phyloP scores from a whole-genome alignment of 2,797 vertebrate genomes.

The Zalophus californianus region DNA sequence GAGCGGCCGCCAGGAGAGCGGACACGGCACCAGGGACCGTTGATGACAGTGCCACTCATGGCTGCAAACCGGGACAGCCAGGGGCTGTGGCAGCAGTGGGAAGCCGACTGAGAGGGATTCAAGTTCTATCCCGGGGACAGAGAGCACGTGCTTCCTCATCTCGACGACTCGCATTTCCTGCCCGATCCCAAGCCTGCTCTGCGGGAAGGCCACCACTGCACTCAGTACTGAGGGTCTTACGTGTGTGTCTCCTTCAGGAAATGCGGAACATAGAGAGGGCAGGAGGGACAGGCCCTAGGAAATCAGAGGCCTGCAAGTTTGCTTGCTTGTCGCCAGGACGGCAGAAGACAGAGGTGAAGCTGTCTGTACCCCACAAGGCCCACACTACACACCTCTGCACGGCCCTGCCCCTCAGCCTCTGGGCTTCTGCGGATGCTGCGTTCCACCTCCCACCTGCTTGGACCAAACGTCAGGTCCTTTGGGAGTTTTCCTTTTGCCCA shows the following conservation, averaged over 20 bases:
- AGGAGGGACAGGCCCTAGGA: background rate
- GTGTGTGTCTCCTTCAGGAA: background rate
- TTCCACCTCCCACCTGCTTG: background rate
- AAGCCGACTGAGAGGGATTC: too few species aligned
- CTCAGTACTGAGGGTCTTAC: background rate
- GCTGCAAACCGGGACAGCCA: background rate
- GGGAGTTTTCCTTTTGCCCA: background rate
- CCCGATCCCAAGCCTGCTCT: background rate
- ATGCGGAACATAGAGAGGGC: background rate
- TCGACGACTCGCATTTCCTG: background rate
- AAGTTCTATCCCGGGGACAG: background rate
- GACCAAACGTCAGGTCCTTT: background rate
- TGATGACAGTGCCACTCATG: rapidly evolving
- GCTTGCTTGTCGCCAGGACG: background rate
- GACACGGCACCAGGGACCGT: too few species aligned
- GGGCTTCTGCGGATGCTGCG: background rate
- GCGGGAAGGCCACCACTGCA: background rate
- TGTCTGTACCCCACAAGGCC: background rate
- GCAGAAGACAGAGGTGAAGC: background rate
- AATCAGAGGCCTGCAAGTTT: background rate
- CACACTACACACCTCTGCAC: background rate
- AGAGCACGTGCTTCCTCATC: background rate
- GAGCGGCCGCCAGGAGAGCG: background rate
- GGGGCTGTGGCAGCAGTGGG: background rate
- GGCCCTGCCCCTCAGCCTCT: background rate